Conservation (phyloP, 2,113 vertebrate species). For the Eptesicus fuscus region DNA sequence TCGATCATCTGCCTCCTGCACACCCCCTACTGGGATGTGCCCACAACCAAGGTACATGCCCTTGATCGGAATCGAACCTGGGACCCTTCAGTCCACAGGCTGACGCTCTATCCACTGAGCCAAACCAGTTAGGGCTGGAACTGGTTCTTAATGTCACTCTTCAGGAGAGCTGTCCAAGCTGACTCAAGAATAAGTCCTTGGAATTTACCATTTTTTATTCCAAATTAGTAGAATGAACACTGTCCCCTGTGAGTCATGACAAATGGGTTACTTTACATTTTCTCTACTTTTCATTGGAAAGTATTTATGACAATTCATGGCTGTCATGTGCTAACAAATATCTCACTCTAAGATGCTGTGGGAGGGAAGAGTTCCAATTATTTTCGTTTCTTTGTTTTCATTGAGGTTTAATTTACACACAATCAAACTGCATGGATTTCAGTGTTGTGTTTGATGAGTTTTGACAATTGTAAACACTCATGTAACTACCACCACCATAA, state of each 20-base stretch:
- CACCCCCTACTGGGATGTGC: no score
- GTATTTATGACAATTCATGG: not conserved
- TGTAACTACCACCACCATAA: not conserved
- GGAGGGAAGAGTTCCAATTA: not conserved
- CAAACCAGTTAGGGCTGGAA: not conserved
- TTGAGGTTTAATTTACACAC: not conserved
- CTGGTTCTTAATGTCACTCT: not conserved
- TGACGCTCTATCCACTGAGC: no score
- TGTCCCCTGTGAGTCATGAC: not conserved
- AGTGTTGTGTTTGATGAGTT: not conserved
- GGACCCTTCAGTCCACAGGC: no score
- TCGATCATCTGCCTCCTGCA: no score
- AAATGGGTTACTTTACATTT: not conserved
- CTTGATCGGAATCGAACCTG: no score
- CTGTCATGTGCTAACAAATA: not conserved
- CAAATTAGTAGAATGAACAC: not conserved
- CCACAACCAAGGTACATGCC: no score
- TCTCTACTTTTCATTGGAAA: not conserved
- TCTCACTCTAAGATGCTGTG: not conserved
- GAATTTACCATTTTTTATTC: not conserved
- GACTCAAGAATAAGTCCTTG: not conserved
- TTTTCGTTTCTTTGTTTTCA: conserved; percentile 9
- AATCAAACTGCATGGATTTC: not conserved
- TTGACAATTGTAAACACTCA: not conserved
- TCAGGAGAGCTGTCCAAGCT: not conserved